phyloP scores from a whole-genome alignment of 2,113 vertebrate species.

The Myotis davidii region DNA sequence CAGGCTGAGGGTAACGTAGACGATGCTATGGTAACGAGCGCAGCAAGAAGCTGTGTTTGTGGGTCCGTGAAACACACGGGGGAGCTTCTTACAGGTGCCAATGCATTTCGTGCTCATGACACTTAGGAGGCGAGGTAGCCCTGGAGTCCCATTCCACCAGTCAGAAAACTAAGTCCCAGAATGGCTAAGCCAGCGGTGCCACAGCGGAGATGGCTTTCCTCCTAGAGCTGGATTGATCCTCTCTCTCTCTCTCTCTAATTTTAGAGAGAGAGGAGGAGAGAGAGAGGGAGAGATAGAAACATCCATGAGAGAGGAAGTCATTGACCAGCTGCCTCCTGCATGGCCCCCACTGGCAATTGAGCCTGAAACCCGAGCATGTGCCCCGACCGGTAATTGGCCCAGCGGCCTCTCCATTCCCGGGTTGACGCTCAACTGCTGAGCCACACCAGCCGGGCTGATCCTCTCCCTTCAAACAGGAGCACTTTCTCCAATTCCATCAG shows the following conservation, averaged over 20 bases:
- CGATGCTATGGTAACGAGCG: accelerated
- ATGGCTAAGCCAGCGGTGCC: accelerated
- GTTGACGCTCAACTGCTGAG: too few relatives aligned
- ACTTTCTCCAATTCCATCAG: not conserved
- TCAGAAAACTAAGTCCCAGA: not conserved
- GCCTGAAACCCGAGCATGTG: too few relatives aligned
- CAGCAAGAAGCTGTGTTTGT: accelerated
- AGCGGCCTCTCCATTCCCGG: too few relatives aligned
- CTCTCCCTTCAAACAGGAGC: not conserved
- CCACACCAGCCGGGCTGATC: too few relatives aligned
- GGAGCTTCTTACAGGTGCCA: not conserved
- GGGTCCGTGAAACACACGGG: accelerated
- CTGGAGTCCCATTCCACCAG: accelerated
- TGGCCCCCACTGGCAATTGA: too few relatives aligned
- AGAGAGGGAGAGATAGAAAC: too few relatives aligned
- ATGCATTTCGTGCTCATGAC: accelerated
- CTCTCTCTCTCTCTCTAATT: not conserved
- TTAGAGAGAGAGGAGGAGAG: too few relatives aligned
- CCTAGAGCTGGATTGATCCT: accelerated
- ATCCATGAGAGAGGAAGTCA: too few relatives aligned
- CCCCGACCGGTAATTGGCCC: too few relatives aligned
- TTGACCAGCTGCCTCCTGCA: too few relatives aligned
- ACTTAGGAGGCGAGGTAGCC: accelerated
- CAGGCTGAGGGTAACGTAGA: not conserved
- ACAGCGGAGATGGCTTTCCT: accelerated